These are phyloP conservation scores for Orchesellides sinensis DNA, from an alignment of 2,888 invertebrate species.

Conservation along the genomic window DNA sequence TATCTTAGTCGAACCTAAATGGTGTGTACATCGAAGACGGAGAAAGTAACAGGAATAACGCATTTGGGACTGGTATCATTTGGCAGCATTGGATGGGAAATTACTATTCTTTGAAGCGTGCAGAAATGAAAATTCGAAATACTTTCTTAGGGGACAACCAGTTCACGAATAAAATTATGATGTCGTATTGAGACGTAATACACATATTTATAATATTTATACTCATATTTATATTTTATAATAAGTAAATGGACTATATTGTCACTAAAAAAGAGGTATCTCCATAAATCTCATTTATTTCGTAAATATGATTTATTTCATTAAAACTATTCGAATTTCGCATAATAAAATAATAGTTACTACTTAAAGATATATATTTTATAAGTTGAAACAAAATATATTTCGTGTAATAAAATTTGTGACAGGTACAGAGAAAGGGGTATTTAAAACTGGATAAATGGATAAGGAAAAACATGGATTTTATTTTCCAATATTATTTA, in stretches of 20 bases:
- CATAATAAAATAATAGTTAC: no score
- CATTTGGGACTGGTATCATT: slow-evolving; percentile 64
- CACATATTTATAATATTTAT: no score
- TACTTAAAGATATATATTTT: slow-evolving; percentile 5
- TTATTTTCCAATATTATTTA: slow-evolving; percentile 33
- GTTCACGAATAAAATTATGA: neutral
- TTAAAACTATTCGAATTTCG: neutral
- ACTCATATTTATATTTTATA: no score
- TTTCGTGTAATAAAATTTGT: slow-evolving; percentile 39
- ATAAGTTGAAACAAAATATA: slow-evolving; percentile 18
- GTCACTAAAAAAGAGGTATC: no score
- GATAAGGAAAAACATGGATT: neutral
- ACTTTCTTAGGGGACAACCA: slow-evolving; percentile 36
- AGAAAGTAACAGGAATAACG: slow-evolving; percentile 20
- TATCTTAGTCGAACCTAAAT: slow-evolving; percentile 62
- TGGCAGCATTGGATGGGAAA: slow-evolving; percentile 62
- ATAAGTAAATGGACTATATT: no score
- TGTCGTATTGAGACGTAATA: no score
- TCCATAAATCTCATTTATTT: no score
- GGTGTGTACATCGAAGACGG: slow-evolving; percentile 43
- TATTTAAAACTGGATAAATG: neutral
- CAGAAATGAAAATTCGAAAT: slow-evolving; percentile 68
- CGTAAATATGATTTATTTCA: no score
- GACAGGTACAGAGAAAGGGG: slow-evolving; percentile 48
- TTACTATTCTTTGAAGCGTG: slow-evolving; percentile 54